These are phyloP conservation scores for Pinna nobilis DNA, from an alignment of 1,140 invertebrate species.

Conservation along the genomic window DNA sequence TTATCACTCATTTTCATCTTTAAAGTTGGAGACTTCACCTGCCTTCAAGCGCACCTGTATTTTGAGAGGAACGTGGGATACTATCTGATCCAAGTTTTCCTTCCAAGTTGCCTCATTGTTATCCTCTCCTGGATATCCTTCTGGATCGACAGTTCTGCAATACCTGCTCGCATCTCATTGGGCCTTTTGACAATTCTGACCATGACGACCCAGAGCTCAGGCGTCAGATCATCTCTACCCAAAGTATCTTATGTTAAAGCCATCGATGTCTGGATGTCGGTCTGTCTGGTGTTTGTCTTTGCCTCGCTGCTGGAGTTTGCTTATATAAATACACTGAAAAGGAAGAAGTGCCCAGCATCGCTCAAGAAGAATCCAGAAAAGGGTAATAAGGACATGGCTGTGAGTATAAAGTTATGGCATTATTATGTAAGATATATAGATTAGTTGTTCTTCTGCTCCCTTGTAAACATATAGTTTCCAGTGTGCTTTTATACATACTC, in stretches of 20 bases:
- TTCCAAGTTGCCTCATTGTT: constrained; percentile 94
- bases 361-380: no score
- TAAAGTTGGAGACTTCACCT: constrained; percentile 15
- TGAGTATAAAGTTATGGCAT: no score
- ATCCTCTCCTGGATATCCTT: constrained; percentile 88
- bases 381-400: no score
- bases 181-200: constrained; percentile 65
- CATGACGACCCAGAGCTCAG: constrained; percentile 58
- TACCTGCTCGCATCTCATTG: constrained; percentile 73
- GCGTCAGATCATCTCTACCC: constrained; percentile 51
- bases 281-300: constrained; percentile 91
- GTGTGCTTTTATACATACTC: no score
- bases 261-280: constrained; percentile 90
- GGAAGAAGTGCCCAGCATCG: no score
- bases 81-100: constrained; percentile 93
- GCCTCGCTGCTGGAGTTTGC: constrained; percentile 89
- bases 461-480: no score
- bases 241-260: constrained; percentile 82
- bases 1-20: no score
- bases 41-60: neutral
- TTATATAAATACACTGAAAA: constrained; percentile 82
- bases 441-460: no score
- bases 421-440: no score
- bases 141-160: constrained; percentile 83
- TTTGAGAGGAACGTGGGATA: constrained; percentile 79